Evolutionary conservation across 2,888 invertebrate species (phyloP).

Genomic region (Sesamia inferens): DNA sequence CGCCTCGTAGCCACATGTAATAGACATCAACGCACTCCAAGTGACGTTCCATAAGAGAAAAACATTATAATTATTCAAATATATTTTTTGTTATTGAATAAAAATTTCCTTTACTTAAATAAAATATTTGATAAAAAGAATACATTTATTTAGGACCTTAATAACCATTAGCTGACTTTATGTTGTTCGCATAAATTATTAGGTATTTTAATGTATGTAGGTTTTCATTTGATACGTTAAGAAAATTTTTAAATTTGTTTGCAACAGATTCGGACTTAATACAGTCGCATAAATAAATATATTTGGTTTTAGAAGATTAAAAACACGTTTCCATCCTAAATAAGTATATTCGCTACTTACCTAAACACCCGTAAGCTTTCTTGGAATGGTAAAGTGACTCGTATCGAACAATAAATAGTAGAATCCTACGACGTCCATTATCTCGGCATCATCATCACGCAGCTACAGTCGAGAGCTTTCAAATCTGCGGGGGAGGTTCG

Average conservation of each 20-base stretch:
- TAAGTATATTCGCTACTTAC: slow-evolving; percentile 59
- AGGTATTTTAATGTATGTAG: slow-evolving; percentile 23
- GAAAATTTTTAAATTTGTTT: slow-evolving; percentile 45
- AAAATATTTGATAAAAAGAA: neutral
- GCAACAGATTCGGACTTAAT: slow-evolving; percentile 16
- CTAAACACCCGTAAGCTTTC: slow-evolving; percentile 73
- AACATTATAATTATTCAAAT: neutral
- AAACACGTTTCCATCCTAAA: slow-evolving; percentile 39
- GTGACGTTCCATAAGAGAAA: slow-evolving; percentile 8
- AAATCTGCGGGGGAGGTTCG: slow-evolving; percentile 82
- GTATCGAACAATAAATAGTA: slow-evolving; percentile 88
- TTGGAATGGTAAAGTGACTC: slow-evolving; percentile 78
- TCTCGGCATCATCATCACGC: slow-evolving; percentile 88
- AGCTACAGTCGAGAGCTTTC: slow-evolving; percentile 84
- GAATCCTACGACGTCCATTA: slow-evolving; percentile 88
- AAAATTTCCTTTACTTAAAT: neutral
- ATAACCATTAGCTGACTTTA: slow-evolving; percentile 15
- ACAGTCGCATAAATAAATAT: slow-evolving; percentile 25
- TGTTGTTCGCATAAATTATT: slow-evolving; percentile 25
- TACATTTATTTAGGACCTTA: neutral
- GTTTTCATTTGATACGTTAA: slow-evolving; percentile 45
- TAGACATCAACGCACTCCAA: slow-evolving; percentile 76
- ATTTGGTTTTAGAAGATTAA: slow-evolving; percentile 12
- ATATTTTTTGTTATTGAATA: neutral
- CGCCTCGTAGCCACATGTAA: slow-evolving; percentile 63